Conservation (phyloP, 2,797 vertebrate species). For the Lacerta bilineata region DNA sequence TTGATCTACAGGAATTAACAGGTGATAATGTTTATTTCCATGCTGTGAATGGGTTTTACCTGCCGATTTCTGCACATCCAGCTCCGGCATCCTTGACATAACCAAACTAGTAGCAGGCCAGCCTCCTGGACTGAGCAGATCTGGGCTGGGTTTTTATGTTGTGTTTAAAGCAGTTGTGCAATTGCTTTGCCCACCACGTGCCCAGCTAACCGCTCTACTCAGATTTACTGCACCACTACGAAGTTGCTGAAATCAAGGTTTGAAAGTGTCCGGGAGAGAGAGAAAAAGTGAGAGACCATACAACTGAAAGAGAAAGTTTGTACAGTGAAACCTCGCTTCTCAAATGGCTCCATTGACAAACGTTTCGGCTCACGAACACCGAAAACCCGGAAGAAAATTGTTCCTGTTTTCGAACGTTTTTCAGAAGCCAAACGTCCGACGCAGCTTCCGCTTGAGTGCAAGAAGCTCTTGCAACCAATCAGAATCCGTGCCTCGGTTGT, state of each 20-base stretch:
- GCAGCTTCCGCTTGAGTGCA: too few species aligned
- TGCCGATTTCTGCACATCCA: conserved; percentile 1
- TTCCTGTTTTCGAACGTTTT: too few species aligned
- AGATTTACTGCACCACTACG: neutral
- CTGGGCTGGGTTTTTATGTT: neutral
- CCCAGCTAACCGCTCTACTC: neutral
- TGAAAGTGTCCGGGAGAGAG: neutral
- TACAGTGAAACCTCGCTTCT: too few species aligned
- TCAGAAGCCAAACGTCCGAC: too few species aligned
- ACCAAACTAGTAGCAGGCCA: neutral
- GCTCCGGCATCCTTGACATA: neutral
- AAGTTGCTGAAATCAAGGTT: neutral
- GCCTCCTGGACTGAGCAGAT: neutral
- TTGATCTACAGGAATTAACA: conserved; percentile 7
- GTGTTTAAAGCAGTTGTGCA: neutral
- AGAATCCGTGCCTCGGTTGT: too few species aligned
- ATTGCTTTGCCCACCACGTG: neutral
- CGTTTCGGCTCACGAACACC: too few species aligned
- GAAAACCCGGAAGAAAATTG: too few species aligned
- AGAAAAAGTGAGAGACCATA: neutral
- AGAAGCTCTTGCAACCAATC: too few species aligned
- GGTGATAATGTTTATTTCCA: neutral
- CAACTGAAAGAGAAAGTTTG: neutral
- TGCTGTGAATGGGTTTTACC: neutral
- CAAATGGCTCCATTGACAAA: too few species aligned